A percentile compares a stretch with the other conserved stretches of the same genome.
These are phyloP conservation scores for Hylaea fasciaria DNA, from an alignment of 2,888 invertebrate genomes.

Conservation along the genomic window DNA sequence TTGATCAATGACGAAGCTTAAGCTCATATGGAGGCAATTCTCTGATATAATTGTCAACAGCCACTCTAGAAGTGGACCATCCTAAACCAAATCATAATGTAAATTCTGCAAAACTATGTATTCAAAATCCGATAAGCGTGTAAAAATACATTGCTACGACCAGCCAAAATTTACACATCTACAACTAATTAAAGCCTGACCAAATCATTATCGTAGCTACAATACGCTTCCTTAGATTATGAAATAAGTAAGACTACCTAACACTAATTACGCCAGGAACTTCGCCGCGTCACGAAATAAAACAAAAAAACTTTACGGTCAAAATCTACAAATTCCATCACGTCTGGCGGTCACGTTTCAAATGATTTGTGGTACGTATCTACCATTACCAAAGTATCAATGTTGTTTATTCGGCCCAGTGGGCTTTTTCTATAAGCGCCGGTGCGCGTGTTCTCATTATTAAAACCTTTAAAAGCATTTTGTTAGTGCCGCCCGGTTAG, in stretches of 20 bases:
- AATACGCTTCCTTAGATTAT: conserved; percentile 22
- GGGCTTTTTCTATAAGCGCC: conserved; percentile 39
- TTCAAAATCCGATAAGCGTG: too few relatives aligned
- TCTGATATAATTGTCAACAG: neutral
- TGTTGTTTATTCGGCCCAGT: conserved; percentile 39
- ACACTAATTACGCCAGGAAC: conserved; percentile 20
- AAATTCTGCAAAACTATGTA: too few relatives aligned
- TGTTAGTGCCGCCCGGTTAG: conserved; percentile 14
- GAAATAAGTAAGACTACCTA: conserved; percentile 11
- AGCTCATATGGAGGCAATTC: too few relatives aligned
- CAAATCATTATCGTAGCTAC: too few relatives aligned
- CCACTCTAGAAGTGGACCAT: too few relatives aligned
- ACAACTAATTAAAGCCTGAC: too few relatives aligned
- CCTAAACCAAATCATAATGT: too few relatives aligned
- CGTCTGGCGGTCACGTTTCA: conserved; percentile 53
- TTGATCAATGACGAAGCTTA: neutral
- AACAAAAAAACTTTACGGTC: conserved; percentile 38
- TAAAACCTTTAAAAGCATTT: conserved; percentile 34
- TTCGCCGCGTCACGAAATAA: conserved; percentile 22
- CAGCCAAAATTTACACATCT: too few relatives aligned
- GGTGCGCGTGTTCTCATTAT: conserved; percentile 35
- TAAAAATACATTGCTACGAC: too few relatives aligned
- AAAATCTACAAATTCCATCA: conserved; percentile 51
- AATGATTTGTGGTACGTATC: conserved; percentile 49
- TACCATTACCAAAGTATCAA: conserved; percentile 42